Conservation (phyloP, 2,113 vertebrate species). For the Prunella himalayana region DNA sequence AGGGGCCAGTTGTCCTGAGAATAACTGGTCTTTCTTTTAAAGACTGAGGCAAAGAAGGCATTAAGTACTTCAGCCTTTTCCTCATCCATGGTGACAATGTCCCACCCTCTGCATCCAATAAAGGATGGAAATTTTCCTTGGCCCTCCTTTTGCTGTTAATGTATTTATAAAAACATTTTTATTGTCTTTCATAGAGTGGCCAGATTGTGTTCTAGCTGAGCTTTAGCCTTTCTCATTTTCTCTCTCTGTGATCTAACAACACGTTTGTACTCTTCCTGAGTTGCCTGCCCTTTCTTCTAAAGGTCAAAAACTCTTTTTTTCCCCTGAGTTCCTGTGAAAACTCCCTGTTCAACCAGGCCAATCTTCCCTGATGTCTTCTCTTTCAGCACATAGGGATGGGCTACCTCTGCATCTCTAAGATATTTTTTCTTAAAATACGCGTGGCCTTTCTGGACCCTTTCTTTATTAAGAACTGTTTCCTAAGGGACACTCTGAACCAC, state of each 20-base stretch:
- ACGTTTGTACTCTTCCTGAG: background rate
- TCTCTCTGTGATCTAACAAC: background rate
- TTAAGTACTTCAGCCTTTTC: background rate
- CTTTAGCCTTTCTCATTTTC: background rate
- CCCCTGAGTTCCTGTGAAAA: background rate
- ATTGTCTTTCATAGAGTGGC: background rate
- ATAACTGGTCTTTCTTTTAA: background rate
- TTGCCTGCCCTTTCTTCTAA: background rate
- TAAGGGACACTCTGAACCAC: background rate
- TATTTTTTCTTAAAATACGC: background rate
- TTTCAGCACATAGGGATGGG: accelerated
- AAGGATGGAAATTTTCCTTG: background rate
- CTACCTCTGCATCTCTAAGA: background rate
- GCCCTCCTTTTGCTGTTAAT: background rate
- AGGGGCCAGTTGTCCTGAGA: background rate
- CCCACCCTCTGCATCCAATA: background rate
- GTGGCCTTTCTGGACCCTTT: background rate
- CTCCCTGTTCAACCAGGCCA: background rate
- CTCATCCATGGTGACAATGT: background rate
- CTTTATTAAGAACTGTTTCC: background rate
- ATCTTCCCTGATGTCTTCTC: background rate
- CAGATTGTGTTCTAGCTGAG: background rate
- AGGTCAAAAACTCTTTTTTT: background rate
- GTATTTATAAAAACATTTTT: background rate
- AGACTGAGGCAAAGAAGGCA: background rate